Evolutionary conservation across 2,888 invertebrate species (phyloP).

Genomic region (Andrena chrysosceles): DNA sequence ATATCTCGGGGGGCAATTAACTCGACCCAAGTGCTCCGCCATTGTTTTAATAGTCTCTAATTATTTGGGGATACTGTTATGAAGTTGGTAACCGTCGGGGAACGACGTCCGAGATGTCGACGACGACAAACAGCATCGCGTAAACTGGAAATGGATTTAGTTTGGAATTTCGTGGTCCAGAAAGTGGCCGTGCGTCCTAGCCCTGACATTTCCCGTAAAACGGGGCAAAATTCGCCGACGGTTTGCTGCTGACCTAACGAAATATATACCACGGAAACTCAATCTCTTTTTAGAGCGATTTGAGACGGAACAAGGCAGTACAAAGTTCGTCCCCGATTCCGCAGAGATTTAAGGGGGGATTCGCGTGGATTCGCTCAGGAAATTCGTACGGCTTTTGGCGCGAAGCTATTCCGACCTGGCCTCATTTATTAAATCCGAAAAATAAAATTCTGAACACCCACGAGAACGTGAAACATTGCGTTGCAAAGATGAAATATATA

Average conservation of each 20-base stretch:
- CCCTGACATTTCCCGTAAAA: slow-evolving; percentile 55
- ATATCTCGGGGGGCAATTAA: slow-evolving; percentile 55
- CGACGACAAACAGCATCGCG: slow-evolving; percentile 56
- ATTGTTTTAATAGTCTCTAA: slow-evolving; percentile 64
- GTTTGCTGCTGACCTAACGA: slow-evolving; percentile 49
- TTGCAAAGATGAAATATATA: no score
- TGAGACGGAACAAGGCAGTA: slow-evolving; percentile 15
- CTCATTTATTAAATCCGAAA: not conserved
- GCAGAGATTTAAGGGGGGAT: slow-evolving; percentile 16
- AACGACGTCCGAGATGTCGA: slow-evolving; percentile 55
- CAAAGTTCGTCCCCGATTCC: not conserved
- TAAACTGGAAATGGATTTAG: slow-evolving; percentile 70
- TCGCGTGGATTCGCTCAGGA: not conserved
- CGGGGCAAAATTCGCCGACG: slow-evolving; percentile 50
- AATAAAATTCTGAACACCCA: not conserved
- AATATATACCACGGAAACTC: slow-evolving; percentile 49
- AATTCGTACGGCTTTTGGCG: not conserved
- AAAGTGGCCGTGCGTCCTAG: slow-evolving; percentile 52
- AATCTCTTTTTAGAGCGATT: slow-evolving; percentile 47
- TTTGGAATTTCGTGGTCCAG: slow-evolving; percentile 64
- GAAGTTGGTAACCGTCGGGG: slow-evolving; percentile 56
- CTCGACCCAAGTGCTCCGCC: slow-evolving; percentile 42
- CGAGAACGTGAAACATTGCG: not conserved
- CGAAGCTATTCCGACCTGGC: not conserved
- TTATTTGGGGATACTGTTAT: slow-evolving; percentile 64